Conservation (phyloP, 2,888 invertebrate genomes). For the Unio delphinus region DNA sequence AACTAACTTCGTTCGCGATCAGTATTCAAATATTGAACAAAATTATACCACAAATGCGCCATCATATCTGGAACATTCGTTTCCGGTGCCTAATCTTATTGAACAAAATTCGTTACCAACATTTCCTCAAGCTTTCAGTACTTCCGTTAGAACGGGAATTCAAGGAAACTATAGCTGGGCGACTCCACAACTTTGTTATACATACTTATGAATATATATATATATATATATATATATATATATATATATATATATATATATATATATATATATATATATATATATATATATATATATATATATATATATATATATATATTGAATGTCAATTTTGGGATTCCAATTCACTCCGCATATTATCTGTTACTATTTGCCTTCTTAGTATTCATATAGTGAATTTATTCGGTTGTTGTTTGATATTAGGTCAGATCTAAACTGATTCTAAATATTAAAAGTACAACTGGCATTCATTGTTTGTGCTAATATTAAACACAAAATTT, state of each 20-base stretch:
- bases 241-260: slow-evolving; percentile 9
- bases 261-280: not conserved
- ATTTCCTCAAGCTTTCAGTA: slow-evolving; percentile 47
- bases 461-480: too few relatives aligned
- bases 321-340: too few relatives aligned
- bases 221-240: slow-evolving; percentile 5
- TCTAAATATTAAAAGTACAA: too few relatives aligned
- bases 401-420: too few relatives aligned
- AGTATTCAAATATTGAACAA: slow-evolving; percentile 1
- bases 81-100: not conserved
- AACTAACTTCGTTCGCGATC: slow-evolving; percentile 5
- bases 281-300: slow-evolving; percentile 5
- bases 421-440: too few relatives aligned
- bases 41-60: not conserved
- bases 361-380: too few relatives aligned
- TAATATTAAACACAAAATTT: too few relatives aligned
- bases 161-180: slow-evolving; percentile 9
- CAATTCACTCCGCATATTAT: too few relatives aligned
- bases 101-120: slow-evolving; percentile 24
- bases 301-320: slow-evolving; percentile 11
- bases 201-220: slow-evolving; percentile 25
- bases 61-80: not conserved
- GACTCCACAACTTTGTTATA: slow-evolving; percentile 30
- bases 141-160: slow-evolving; percentile 2
- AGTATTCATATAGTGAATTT: too few relatives aligned